Evolutionary conservation across 2,888 invertebrate genomes (phyloP).

Genomic region (Cephonodes hylas): DNA sequence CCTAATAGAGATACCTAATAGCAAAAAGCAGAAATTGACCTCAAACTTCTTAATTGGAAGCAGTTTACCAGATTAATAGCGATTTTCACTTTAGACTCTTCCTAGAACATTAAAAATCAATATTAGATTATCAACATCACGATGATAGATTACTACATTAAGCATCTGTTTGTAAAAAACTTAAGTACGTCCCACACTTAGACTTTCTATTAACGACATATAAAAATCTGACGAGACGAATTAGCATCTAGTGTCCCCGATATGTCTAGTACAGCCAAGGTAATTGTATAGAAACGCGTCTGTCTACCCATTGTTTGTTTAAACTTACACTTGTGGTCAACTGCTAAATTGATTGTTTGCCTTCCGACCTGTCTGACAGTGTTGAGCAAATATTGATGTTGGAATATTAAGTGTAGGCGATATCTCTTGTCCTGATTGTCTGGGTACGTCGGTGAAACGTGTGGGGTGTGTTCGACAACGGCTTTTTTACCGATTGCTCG

Average conservation of each 20-base stretch:
- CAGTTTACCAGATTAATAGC: no score
- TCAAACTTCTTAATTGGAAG: no score
- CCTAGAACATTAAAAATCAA: no score
- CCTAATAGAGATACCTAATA: no score
- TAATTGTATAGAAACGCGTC: background rate
- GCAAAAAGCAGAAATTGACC: no score
- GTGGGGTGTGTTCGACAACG: background rate
- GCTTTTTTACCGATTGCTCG: background rate
- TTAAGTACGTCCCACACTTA: background rate
- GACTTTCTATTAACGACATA: background rate
- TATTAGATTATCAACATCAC: no score
- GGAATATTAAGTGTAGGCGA: background rate
- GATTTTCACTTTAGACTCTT: no score
- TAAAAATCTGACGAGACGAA: background rate
- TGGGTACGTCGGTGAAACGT: background rate
- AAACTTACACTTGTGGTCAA: background rate
- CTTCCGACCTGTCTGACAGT: background rate
- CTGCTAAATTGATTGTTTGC: slow-evolving; percentile 6
- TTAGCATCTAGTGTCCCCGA: slow-evolving; percentile 1
- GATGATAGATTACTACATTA: no score
- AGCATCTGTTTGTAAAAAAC: background rate
- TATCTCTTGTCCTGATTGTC: background rate
- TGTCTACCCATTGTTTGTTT: background rate
- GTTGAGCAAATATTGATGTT: background rate
- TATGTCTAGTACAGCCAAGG: slow-evolving; percentile 3